Conservation (phyloP, 2,113 vertebrate genomes). For the Dermatemys mawii region DNA sequence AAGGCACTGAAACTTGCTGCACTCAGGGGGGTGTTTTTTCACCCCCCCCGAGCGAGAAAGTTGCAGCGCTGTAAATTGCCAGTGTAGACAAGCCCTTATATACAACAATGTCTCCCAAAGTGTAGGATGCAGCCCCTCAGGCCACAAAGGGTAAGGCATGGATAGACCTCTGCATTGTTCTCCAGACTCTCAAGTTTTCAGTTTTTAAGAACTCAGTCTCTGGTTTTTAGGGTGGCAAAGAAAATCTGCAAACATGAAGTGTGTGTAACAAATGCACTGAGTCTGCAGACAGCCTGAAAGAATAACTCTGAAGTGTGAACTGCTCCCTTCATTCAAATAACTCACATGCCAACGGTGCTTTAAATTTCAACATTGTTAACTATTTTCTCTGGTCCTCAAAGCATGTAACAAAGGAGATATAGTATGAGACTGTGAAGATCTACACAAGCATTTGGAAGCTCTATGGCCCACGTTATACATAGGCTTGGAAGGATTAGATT, state of each 20-base stretch:
- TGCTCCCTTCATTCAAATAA: conserved; percentile 5
- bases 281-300: conserved; percentile 5
- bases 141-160: neutral
- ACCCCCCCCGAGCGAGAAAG: too few species aligned
- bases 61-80: too few species aligned
- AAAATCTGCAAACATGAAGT: conserved; percentile 5
- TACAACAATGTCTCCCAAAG: neutral
- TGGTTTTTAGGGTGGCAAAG: neutral
- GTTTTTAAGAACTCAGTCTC: neutral
- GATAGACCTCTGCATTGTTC: neutral
- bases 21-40: too few species aligned
- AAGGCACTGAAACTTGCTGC: too few species aligned
- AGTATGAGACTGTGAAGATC: accelerated
- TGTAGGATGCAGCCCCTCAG: neutral
- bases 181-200: neutral
- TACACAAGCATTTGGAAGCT: neutral
- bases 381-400: conserved; percentile 20
- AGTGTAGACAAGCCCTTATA: too few species aligned
- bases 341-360: conserved; percentile 8
- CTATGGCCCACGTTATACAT: neutral
- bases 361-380: conserved; percentile 4
- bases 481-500: neutral
- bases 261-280: neutral
- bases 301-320: conserved; percentile 30
- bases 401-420: neutral